A percentile compares a stretch with the other conserved stretches of the same genome.
Evolutionary conservation across 1,140 invertebrate genomes (phyloP).

Genomic region (Goniozus legneri): DNA sequence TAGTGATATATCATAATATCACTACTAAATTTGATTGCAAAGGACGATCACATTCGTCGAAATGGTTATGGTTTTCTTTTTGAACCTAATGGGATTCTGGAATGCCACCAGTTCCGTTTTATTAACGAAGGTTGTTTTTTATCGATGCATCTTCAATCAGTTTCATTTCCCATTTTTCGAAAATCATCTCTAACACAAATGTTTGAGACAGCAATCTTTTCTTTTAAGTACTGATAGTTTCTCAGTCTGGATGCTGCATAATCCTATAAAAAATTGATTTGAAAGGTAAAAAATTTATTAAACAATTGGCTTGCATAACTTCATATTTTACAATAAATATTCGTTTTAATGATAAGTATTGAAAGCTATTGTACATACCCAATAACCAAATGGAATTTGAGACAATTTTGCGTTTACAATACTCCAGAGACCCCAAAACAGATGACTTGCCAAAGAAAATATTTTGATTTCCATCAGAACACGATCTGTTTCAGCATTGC

Average conservation of each 20-base stretch:
- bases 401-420: slow-evolving; percentile 84
- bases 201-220: slow-evolving; percentile 53
- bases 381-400: slow-evolving; percentile 91
- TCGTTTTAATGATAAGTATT: not conserved
- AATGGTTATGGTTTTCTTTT: no score
- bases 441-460: slow-evolving; percentile 84
- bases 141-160: no score
- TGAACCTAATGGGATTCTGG: no score
- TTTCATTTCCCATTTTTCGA: no score
- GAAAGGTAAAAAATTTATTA: no score
- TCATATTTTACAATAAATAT: not conserved
- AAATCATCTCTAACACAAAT: no score
- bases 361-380: slow-evolving; percentile 64
- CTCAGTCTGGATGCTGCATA: slow-evolving; percentile 57
- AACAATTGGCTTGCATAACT: no score
- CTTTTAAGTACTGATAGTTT: slow-evolving; percentile 59
- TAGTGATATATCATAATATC: no score
- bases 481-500: slow-evolving; percentile 51
- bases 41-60: no score
- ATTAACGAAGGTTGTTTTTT: no score
- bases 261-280: slow-evolving; percentile 58
- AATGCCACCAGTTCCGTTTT: no score
- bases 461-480: slow-evolving; percentile 75
- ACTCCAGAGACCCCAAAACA: slow-evolving; percentile 91
- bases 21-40: no score